Conservation (phyloP, 2,888 invertebrate genomes). For the Metopia argyrocephala region DNA sequence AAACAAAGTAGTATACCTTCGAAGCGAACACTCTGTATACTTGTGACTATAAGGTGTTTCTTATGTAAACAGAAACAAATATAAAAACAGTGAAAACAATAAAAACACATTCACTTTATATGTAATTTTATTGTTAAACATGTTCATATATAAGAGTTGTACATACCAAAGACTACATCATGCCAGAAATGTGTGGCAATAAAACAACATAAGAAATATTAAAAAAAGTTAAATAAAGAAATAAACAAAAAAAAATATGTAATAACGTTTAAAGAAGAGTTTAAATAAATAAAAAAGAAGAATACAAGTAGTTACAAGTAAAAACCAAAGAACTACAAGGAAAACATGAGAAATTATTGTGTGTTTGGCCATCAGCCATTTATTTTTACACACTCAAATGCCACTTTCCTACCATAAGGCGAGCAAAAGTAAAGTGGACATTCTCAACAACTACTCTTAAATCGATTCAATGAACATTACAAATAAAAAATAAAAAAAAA, state of each 20-base stretch:
- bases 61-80: constrained; percentile 18
- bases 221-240: constrained; percentile 2
- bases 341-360: constrained; percentile 66
- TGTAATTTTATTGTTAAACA: constrained; percentile 33
- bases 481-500: constrained; percentile 1
- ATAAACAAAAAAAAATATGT: constrained; percentile 1
- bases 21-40: not conserved
- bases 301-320: constrained; percentile 5
- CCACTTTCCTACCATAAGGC: not conserved
- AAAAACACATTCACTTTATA: constrained; percentile 22
- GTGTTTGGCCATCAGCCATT: constrained; percentile 64
- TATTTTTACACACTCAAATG: constrained; percentile 11
- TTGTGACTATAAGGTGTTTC: constrained; percentile 20
- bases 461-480: constrained; percentile 52
- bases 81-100: constrained; percentile 2
- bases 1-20: no score
- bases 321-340: constrained; percentile 28
- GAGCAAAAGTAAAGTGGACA: not conserved
- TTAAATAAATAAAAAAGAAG: not conserved
- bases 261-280: not conserved
- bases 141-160: constrained; percentile 28
- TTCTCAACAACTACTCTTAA: constrained; percentile 1
- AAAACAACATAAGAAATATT: constrained; percentile 22
- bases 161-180: not conserved
- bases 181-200: not conserved